phyloP scores from a whole-genome alignment of 2,113 vertebrate species.

The Psilopogon haemacephalus region DNA sequence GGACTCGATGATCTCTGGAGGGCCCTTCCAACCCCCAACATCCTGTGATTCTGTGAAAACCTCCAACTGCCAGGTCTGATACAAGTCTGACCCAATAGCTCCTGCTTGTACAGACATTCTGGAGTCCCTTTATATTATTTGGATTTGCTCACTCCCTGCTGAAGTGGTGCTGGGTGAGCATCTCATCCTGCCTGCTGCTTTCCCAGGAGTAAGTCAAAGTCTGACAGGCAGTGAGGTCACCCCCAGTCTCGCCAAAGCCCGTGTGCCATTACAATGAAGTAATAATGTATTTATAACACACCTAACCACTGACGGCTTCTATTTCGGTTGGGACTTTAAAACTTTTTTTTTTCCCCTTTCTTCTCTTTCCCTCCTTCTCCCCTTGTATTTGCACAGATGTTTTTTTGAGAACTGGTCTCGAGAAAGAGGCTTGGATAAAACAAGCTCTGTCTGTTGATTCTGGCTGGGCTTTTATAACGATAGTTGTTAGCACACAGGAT shows the following conservation, averaged over 20 bases:
- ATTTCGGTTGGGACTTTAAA: constrained; percentile 57
- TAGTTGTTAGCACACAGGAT: constrained; percentile 79
- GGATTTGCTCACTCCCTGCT: neutral
- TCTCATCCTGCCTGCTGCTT: constrained; percentile 48
- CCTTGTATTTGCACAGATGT: constrained; percentile 73
- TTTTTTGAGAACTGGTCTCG: constrained; percentile 72
- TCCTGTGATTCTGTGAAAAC: neutral
- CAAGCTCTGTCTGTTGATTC: constrained; percentile 80
- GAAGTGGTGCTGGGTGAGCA: neutral
- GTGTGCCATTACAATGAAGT: constrained; percentile 81
- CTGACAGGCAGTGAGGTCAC: constrained; percentile 78
- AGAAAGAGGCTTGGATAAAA: constrained; percentile 77
- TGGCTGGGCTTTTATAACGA: constrained; percentile 74
- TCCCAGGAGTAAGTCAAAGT: constrained; percentile 36
- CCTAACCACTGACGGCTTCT: constrained; percentile 76
- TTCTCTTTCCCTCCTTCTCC: neutral
- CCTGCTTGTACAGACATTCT: neutral
- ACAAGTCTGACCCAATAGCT: neutral
- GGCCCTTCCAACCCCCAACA: no score
- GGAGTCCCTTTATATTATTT: neutral
- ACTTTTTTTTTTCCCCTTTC: neutral
- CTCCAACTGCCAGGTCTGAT: neutral
- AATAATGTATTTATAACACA: constrained; percentile 83
- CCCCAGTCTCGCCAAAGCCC: constrained; percentile 72
- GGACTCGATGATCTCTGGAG: no score